phyloP scores from a whole-genome alignment of 2,113 vertebrate genomes.

The Melanerpes aurifrons region DNA sequence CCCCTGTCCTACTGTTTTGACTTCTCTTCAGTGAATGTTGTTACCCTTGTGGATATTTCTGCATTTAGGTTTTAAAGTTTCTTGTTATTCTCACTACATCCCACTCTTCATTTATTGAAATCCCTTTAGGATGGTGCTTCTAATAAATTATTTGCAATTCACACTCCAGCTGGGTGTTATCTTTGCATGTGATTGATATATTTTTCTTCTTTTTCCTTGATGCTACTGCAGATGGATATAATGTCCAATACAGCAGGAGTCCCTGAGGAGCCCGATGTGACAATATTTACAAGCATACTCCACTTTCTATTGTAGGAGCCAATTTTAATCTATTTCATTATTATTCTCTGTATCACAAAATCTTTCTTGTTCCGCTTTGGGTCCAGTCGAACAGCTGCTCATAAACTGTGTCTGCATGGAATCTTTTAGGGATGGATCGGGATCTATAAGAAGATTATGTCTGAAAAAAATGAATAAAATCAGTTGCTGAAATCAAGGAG shows the following conservation, averaged over 20 bases:
- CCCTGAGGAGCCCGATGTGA: neutral
- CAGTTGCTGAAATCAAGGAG: neutral
- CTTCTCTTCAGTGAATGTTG: neutral
- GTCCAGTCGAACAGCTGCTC: neutral
- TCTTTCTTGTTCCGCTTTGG: constrained; percentile 13
- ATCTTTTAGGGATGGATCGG: neutral
- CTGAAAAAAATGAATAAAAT: neutral
- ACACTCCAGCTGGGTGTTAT: constrained; percentile 11
- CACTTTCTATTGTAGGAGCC: constrained; percentile 7
- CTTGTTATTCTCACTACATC: constrained; percentile 4
- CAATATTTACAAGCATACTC: constrained; percentile 26
- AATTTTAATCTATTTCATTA: constrained; percentile 50
- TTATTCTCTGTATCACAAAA: neutral
- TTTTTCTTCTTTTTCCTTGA: constrained; percentile 29
- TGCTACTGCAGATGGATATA: constrained; percentile 2
- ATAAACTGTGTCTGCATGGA: neutral
- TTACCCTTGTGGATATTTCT: constrained; percentile 8
- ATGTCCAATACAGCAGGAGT: constrained; percentile 18
- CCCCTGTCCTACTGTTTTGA: neutral
- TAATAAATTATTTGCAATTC: constrained; percentile 46
- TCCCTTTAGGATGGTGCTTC: constrained; percentile 34
- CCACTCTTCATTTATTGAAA: constrained; percentile 39
- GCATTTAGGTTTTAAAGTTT: constrained; percentile 20
- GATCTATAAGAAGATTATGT: neutral
- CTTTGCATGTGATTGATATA: constrained; percentile 19